A percentile compares a stretch with the other conserved stretches of the same genome.
These are phyloP conservation scores for Chironomus striatipennis DNA, from an alignment of 1,140 invertebrate genomes.

Conservation along the genomic window DNA sequence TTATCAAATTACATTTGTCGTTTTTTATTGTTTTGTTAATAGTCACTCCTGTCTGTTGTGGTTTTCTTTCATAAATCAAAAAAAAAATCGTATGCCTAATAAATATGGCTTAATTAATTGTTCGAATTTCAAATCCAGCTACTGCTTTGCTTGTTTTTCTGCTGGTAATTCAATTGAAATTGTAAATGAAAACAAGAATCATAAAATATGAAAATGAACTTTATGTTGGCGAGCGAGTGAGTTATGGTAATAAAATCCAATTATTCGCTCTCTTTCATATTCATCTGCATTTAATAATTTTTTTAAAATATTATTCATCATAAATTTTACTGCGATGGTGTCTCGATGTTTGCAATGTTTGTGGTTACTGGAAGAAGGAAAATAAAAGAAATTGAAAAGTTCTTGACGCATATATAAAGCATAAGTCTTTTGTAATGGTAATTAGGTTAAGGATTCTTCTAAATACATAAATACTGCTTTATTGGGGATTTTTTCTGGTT, in stretches of 20 bases:
- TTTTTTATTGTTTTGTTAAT: constrained; percentile 16
- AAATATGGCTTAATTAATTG: constrained; percentile 22
- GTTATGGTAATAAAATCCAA: constrained; percentile 21
- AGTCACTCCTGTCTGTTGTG: background rate
- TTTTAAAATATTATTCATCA: background rate
- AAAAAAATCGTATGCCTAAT: background rate
- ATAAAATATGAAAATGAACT: background rate
- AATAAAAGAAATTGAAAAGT: background rate
- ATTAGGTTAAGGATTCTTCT: constrained; percentile 18
- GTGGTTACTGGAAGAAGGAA: no score
- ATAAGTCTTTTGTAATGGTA: background rate
- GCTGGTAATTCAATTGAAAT: background rate
- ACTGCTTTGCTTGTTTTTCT: background rate
- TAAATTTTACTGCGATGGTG: background rate
- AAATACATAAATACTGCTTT: no score
- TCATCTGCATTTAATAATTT: constrained; percentile 20
- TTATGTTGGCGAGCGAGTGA: background rate
- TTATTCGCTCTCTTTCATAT: constrained; percentile 17
- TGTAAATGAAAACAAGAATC: background rate
- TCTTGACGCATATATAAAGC: background rate
- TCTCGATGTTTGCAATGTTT: no score
- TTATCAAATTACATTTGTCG: constrained; percentile 24
- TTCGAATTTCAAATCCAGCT: background rate
- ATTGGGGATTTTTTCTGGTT: no score
- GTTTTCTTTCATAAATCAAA: background rate